These are phyloP conservation scores for Oscheius sp. DNA, from an alignment of 1,140 invertebrate genomes.

Conservation along the genomic window DNA sequence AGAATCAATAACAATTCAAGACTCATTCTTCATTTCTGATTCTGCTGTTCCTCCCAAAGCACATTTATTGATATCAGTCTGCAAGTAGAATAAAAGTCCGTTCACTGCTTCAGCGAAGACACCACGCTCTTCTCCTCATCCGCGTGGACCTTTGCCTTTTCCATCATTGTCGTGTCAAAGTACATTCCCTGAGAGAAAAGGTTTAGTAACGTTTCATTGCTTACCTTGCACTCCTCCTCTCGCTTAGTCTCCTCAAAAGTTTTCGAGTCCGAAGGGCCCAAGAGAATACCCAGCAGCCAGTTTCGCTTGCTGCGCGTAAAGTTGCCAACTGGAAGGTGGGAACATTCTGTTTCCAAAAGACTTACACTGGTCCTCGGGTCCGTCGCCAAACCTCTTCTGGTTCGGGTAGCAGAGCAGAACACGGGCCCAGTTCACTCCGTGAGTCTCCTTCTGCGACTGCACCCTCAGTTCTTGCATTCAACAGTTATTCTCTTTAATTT, in stretches of 20 bases:
- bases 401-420: slow-evolving; percentile 1
- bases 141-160: background rate
- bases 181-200: background rate
- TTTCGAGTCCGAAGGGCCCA: slow-evolving; percentile 4
- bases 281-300: background rate
- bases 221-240: background rate
- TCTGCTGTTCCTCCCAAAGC: too few relatives aligned
- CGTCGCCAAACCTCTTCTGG: slow-evolving; percentile 8
- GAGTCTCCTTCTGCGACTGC: background rate
- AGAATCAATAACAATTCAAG: too few relatives aligned
- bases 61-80: background rate
- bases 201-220: background rate
- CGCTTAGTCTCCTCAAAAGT: background rate
- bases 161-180: slow-evolving; percentile 9
- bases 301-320: background rate
- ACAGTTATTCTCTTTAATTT: too few relatives aligned
- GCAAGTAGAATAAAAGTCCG: too few relatives aligned
- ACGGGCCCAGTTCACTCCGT: slow-evolving; percentile 9
- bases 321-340: background rate
- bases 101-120: too few relatives aligned
- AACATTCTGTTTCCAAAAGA: background rate
- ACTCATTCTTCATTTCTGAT: too few relatives aligned
- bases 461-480: background rate
- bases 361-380: background rate
- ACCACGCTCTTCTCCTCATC: background rate